phyloP scores from a whole-genome alignment of 1,140 invertebrate genomes.

The Wiebesia pumilae region DNA sequence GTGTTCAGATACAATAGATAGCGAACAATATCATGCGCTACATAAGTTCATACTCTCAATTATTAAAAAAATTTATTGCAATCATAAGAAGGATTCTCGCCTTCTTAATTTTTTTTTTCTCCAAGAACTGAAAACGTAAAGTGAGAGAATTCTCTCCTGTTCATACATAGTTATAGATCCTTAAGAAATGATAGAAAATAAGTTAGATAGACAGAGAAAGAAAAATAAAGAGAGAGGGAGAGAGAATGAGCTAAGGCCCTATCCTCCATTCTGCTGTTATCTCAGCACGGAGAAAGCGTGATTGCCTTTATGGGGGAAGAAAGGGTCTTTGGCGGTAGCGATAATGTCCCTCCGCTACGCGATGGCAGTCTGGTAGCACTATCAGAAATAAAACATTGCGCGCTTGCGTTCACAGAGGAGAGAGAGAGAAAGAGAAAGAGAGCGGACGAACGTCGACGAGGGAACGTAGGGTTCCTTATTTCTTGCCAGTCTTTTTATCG shows the following conservation, averaged over 20 bases:
- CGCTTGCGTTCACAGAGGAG: conserved; percentile 7
- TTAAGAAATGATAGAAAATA: conserved; percentile 3
- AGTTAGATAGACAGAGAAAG: not conserved
- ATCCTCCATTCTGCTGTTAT: conserved; percentile 71
- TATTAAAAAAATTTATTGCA: not conserved
- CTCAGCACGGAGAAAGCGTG: conserved; percentile 71
- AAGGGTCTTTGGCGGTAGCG: conserved; percentile 73
- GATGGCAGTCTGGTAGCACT: conserved; percentile 61
- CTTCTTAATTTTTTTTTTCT: not conserved
- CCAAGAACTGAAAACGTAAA: not conserved
- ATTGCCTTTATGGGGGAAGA: conserved; percentile 76
- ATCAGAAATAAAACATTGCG: conserved; percentile 73
- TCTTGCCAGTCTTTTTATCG: conserved; percentile 25
- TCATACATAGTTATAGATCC: conserved; percentile 29
- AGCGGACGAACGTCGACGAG: conserved; percentile 27
- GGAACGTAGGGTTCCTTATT: conserved; percentile 3
- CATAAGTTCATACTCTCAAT: too few relatives aligned
- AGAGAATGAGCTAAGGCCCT: conserved; percentile 13
- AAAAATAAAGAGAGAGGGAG: not conserved
- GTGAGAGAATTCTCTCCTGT: not conserved
- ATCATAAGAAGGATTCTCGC: not conserved
- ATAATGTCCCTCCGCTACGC: conserved; percentile 71
- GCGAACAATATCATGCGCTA: too few relatives aligned
- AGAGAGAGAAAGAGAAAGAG: not conserved
- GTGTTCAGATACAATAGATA: too few relatives aligned